Evolutionary conservation across 1,140 invertebrate genomes (phyloP).

Genomic region (Euura saliciscinereae): DNA sequence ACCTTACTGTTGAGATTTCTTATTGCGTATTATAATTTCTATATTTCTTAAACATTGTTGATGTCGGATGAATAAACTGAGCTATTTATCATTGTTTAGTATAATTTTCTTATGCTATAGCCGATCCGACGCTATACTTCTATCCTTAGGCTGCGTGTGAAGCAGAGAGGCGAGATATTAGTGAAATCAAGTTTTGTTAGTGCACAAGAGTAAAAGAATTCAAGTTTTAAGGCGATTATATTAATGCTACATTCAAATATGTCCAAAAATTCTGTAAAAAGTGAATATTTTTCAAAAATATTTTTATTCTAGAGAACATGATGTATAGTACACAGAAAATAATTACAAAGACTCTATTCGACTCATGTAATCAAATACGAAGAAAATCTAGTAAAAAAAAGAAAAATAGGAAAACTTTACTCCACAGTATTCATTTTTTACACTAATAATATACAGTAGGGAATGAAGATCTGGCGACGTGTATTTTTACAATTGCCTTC

Average conservation of each 20-base stretch:
- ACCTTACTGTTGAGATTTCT: neutral
- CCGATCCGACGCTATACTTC: constrained; percentile 48
- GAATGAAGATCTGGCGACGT: neutral
- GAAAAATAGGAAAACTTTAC: too few relatives aligned
- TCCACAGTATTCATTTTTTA: too few relatives aligned
- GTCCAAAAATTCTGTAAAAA: neutral
- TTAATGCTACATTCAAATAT: too few relatives aligned
- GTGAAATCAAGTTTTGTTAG: neutral
- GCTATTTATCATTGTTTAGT: neutral
- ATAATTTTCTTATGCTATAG: neutral
- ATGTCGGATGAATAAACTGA: neutral
- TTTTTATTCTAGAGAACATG: neutral
- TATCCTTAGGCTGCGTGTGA: constrained; percentile 60
- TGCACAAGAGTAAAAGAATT: too few relatives aligned
- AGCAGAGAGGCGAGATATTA: constrained; percentile 36
- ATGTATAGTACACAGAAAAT: too few relatives aligned
- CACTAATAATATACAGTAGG: neutral
- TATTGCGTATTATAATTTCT: neutral
- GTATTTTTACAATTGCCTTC: neutral
- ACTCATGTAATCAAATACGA: neutral
- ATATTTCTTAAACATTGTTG: neutral
- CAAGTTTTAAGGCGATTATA: neutral
- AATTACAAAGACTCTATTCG: too few relatives aligned
- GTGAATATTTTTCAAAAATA: neutral
- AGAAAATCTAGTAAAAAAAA: neutral